Base-by-base conservation (phyloP, 2,113 vertebrate species). In the Columbina picui region DNA sequence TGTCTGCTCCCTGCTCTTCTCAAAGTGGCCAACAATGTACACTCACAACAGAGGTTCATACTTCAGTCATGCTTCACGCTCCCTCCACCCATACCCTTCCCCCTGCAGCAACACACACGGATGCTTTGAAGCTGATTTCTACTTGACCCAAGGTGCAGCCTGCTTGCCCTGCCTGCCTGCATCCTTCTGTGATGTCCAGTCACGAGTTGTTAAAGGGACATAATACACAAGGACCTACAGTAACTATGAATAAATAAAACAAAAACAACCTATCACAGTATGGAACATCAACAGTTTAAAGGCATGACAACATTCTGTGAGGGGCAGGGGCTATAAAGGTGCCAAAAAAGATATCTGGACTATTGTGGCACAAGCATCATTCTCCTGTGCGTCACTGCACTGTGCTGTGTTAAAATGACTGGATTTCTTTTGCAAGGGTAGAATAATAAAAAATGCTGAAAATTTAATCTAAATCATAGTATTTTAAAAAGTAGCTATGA, bases 61-160 rank as follows among this genome's bases (percentile, higher is more conserved):
- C n/a, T 61, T 47, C 49, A 77, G 45, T 23, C 39, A 20, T n/a
- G 43, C 21, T 80, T 39, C 3, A 1, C 36, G 36, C 9, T 65
- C 26, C 49, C 50, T 80, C 27, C 36, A 80, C 8, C 7, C 2
- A 0, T 10, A 70, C 3, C 38, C 30, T 43, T 71, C 4, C 15
- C 38, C 15, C 38, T 68, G 49, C 9, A 69, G 57, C 36, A 67
- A 19, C 30, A 36, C 0, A 1, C 20, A 9, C 3, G 5, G 23
- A 14, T 32, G 10, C 19, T 60, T 25, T 38, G 19, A 63, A 83
- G 61, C 10, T 23, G 13, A 68, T 65, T 77, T 77, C 79, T 83
- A 34, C 52, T 38, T 26, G 14, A 43, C 23, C 10, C n/a, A n/a
- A 85, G 56, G 19, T 11, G 12, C 32, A 77, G 20, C 49, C 38